Base-by-base conservation (phyloP, 2,797 vertebrate genomes). In the Sternotherus odoratus region DNA sequence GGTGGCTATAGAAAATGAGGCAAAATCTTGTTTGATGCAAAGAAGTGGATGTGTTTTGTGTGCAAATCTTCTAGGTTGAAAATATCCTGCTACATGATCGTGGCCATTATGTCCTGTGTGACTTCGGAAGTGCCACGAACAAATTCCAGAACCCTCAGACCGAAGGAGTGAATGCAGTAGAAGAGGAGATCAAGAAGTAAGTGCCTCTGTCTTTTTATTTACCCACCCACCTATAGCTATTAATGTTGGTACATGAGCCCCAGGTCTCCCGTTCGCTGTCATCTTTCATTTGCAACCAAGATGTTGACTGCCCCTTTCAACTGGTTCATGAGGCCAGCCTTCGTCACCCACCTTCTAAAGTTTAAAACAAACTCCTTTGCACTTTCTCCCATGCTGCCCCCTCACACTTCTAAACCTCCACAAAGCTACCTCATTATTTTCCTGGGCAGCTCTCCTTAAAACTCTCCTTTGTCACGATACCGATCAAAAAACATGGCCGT, bases 141-240 rank as follows among this genome's bases (percentile, higher is more conserved):
- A 98, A 95, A 95, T 99, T 99, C 95, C 99, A 99, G 98, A 99
- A 99, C 96, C 99, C 99, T 56, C 99, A 99, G 53, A 97, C 98
- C 8, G 99, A 99, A 92, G 99, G 99, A 10, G 99, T 99, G 56
- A 98, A 98, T 1, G 97, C 98, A 0, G 99, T 99, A 2, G 99
- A 99, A 97, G 99, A 99, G 93, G 99, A 99, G 97, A 99, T 99
- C 94, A 99, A 99, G 97, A 99, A 99, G 99, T 99, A 92, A 97
- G 99, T 92, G 36, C 69, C 2, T n/a, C 77, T 6, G 15, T 60
- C 11, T 83, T n/a, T 57, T 82, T 69, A 80, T 48, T 48, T 11
- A 0, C 72, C 82, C 0, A 0, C 46, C 46, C 46, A 48, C 46
- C 46, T 48, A 48, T 72, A 13, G 46, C 1, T 1, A 36, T 24